Evolutionary conservation across 1,140 invertebrate genomes (phyloP), one percentile per base, ranked within the genome.

Genomic region (Eubasilissa regina): DNA sequence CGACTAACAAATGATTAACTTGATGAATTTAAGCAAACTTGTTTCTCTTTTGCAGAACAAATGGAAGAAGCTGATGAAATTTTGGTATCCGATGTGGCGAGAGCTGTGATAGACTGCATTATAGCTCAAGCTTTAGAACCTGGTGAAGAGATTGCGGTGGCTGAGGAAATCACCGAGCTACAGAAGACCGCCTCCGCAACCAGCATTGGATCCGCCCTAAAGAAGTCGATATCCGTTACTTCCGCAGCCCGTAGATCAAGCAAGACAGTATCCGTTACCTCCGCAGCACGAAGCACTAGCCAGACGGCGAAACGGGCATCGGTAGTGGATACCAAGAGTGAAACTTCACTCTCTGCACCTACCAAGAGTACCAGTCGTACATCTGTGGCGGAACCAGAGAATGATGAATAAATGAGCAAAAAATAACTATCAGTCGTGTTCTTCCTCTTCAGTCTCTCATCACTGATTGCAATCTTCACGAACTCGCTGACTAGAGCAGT

Each of bases 21-120:
- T n/a, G n/a, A n/a, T n/a, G n/a, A n/a, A n/a, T n/a, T n/a, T n/a
- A n/a, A n/a, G n/a, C n/a, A n/a, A 51, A 51, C 48, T 43, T 0
- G 53, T 43, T 73, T 25, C 7, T 53, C 17, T 11, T 19, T 53
- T 73, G 15, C 66, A 73, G 68, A 73, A 21, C 15, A 73, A 73
- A 53, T 35, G 4, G 68, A 73, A 43, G 19, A 53, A 25, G 10
- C 19, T 25, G 68, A 73, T 21, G 51, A 73, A 55, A 17, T 13
- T 10, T 9, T 35, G 25, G 68, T 55, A 0, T n/a, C 35, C 4
- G 47, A 55, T 4, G 10, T 55, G 17, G 25, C 25, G 47, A 15
- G 51, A 11, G 6, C 48, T 35, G 68, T 73, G 9, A 44, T 73
- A 10, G 47, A 21, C 19, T 73, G 68, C 21, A 51, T 73, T 10